Base-by-base conservation (phyloP, 2,797 vertebrate genomes). In the Mus spretus region DNA sequence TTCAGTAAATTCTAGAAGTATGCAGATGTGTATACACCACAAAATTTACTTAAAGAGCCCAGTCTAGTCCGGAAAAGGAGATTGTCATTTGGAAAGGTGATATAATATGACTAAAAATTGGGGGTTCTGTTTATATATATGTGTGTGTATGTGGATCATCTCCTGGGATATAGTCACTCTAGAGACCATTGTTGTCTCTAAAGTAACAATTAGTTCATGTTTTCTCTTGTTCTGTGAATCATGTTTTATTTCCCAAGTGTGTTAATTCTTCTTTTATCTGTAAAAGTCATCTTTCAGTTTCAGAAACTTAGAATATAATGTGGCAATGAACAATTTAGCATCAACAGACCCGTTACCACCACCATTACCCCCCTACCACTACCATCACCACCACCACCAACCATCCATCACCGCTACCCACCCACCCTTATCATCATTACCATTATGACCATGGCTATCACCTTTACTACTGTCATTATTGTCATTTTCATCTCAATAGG, bases 201-300 rank as follows among this genome's bases (percentile, higher is more conserved):
- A 65, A 26, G 31, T 67, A 57, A 44, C 82, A 97, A 70, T 96
- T 96, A 95, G 79, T 37, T 40, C 34, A 61, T 93, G 74, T 14
- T 81, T 89, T 44, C 2, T 57, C 40, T 28, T 72, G 6, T 3
- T 81, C 15, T 59, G 47, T 22, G 40, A 81, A 72, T 72, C 47
- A 79, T 26, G 22, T 40, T 87, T 87, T 90, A n/a, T 59, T n/a
- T 94, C 88, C 28, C 63, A 84, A 10, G 55, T 75, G 78, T 84
- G 24, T 20, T 80, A 44, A 80, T 84, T 93, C 90, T 79, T 31
- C 44, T 94, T 80, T 65, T 61, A 75, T 40, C 74, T 79, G n/a
- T n/a, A 37, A 37, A n/a, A 67, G 22, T 80, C 22, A 26, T 26
- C 31, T 85, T 77, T 15, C 31, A 70, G 37, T 13, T 89, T 47